A percentile compares a stretch with the other conserved stretches of the same genome.
These are phyloP conservation scores for Diprion similis DNA, from an alignment of 1,140 invertebrate genomes.

Conservation along the genomic window DNA sequence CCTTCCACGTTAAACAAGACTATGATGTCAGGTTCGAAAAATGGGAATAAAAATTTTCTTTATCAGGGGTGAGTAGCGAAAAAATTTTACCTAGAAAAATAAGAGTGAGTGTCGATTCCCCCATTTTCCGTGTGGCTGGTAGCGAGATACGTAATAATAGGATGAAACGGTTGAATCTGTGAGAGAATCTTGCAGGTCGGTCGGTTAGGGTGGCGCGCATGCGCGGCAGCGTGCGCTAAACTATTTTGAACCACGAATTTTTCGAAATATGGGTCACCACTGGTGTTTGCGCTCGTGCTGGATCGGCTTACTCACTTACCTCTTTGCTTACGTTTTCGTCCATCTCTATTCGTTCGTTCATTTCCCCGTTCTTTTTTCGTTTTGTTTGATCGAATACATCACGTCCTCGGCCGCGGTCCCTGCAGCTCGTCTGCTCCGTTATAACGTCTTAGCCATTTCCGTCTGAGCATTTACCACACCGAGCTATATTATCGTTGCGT, in stretches of 20 bases:
- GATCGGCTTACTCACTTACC: not conserved
- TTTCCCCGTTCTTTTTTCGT: not conserved
- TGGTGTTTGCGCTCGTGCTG: not conserved
- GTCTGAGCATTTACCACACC: too few species aligned
- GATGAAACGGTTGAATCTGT: not conserved
- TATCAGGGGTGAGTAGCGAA: too few species aligned
- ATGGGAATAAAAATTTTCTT: too few species aligned
- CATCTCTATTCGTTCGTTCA: not conserved
- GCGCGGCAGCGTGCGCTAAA: conserved; percentile 23
- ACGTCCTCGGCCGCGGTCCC: too few species aligned
- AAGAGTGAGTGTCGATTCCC: too few species aligned
- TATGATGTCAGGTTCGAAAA: too few species aligned
- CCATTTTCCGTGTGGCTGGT: not conserved
- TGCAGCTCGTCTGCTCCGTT: too few species aligned
- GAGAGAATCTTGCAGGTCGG: not conserved
- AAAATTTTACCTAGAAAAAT: too few species aligned
- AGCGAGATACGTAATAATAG: not conserved
- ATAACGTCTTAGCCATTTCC: too few species aligned
- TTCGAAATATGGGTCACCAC: conserved; percentile 56
- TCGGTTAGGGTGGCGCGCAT: not conserved
- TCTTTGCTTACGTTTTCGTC: not conserved
- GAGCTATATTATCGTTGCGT: too few species aligned
- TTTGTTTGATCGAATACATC: not conserved
- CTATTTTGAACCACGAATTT: conserved; percentile 56
- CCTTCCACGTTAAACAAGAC: too few species aligned